Conservation (phyloP, 2,797 vertebrate genomes). For the Lemur catta region DNA sequence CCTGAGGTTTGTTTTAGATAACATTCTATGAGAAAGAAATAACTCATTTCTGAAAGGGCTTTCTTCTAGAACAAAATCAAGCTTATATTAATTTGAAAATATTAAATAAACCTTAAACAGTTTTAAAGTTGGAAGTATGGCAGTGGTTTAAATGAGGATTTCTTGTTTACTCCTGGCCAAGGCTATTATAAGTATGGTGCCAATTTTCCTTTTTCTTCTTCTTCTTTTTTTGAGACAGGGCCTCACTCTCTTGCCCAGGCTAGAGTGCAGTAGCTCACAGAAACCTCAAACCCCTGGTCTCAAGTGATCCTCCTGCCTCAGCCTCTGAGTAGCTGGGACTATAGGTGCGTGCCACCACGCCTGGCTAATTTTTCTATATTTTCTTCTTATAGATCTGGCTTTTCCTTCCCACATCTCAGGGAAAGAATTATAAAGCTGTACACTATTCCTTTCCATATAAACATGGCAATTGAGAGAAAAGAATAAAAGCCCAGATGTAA, state of each 20-base stretch:
- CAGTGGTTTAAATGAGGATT: background rate
- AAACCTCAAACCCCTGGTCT: too few relatives aligned
- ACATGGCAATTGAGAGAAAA: background rate
- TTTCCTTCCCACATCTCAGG: background rate
- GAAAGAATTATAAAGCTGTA: background rate
- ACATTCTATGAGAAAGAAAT: background rate
- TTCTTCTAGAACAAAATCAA: background rate
- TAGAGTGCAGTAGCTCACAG: too few relatives aligned
- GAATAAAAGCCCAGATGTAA: background rate
- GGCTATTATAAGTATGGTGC: background rate
- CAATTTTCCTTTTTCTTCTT: background rate
- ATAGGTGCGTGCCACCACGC: too few relatives aligned
- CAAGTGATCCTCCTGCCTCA: too few relatives aligned
- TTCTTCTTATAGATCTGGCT: background rate
- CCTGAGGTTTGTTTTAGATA: background rate
- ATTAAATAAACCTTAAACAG: background rate
- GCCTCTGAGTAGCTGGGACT: too few relatives aligned
- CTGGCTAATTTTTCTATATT: too few relatives aligned
- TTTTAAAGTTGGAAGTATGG: background rate
- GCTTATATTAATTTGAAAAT: background rate
- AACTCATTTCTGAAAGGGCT: background rate
- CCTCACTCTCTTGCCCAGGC: too few relatives aligned
- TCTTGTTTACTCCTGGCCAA: background rate
- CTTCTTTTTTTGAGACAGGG: too few relatives aligned
- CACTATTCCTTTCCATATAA: background rate